Evolutionary conservation across 2,888 invertebrate genomes (phyloP), one percentile per base, ranked within the genome.

Genomic region (Melanostoma mellinum): DNA sequence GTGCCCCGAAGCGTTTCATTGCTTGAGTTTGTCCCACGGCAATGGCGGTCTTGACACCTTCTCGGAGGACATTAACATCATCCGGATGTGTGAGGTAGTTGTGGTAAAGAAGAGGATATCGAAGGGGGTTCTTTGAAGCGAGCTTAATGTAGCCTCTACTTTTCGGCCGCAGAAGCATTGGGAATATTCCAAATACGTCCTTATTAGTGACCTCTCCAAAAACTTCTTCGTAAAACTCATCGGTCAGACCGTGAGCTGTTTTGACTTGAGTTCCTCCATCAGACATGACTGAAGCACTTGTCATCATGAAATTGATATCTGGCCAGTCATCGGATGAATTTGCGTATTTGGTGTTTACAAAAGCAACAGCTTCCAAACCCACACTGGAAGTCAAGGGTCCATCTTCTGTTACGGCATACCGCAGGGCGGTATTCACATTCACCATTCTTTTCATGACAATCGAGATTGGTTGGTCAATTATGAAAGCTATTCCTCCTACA

Each of bases 291-390:
- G 96, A 95, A 0, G 95, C 94, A 35, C 97, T 95, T 0, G 96
- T 95, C 91, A 97, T 92, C 96, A 97, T 97, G 88, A 97, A 96
- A 89, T 97, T 97, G 84, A 97, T 96, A 88, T 97, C 97, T 0
- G 97, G 97, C 96, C 97, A 97, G 89, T 97, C 97, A 72, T 97
- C 96, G 0, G 95, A 93, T 68, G 94, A 93, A 88, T 97, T 97
- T 0, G 96, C 96, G 89, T 97, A 97, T 91, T 97, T 97, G 0
- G 97, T 97, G 36, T 95, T 95, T 67, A 97, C 95, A 89, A 98
- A 98, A 0, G 95, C 97, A 0, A 97, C 96, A 0, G 96, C 95
- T 91, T 98, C 98, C 75, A 98, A 92, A 0, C 97, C 97, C 33
- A 97, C 94, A 87, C 96, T 96, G 0, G 97, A 96, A 0, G 98